Evolutionary conservation across 2,113 vertebrate species (phyloP), one percentile per base, ranked within the genome.

Genomic region (Numenius arquata): DNA sequence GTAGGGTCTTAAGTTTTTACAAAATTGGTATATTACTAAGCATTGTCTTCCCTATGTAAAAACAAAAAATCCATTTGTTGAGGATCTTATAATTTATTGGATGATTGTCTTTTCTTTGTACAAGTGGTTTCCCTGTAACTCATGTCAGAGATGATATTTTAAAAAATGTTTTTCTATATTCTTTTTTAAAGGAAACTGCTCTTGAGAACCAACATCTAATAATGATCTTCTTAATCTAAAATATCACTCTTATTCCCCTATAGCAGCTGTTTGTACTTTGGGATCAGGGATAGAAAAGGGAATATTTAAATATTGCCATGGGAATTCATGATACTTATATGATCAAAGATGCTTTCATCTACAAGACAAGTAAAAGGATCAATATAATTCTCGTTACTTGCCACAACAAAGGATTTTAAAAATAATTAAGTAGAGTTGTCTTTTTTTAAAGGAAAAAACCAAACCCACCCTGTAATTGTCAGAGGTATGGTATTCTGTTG

Each of bases 271-370:
- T 94, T 91, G 32, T 73, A 76, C 32, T 79, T 91, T 61, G 56
- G 22, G 52, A 76, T 73, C 43, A 72, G 8, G 18, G 22, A 62
- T 21, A 76, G 36, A 12, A 86, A 67, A 93, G 19, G n/a, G 38
- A 81, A 85, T 73, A 68, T 63, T 77, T 52, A 95, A 95, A 71
- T 68, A 93, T 43, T 86, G 50, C 36, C 19, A 56, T 40, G 16
- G 70, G 53, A 95, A 83, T 86, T 84, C 27, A 25, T 74, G 12
- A 45, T 88, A 52, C 29, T 90, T 88, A 15, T 3, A 13, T 67
- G 88, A 95, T 91, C 75, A 95, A 96, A 95, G 85, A 56, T 25
- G 40, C 52, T n/a, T 96, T 89, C 47, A 84, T 93, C 82, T 92
- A 32, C 47, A 34, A 73, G 34, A 45, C 7, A 71, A 86, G 76